Percentiles rank a stretch among this genome's conserved stretches.
Evolutionary conservation across 2,888 invertebrate genomes (phyloP).

Genomic region (Gastracanthus pulcherrimus): DNA sequence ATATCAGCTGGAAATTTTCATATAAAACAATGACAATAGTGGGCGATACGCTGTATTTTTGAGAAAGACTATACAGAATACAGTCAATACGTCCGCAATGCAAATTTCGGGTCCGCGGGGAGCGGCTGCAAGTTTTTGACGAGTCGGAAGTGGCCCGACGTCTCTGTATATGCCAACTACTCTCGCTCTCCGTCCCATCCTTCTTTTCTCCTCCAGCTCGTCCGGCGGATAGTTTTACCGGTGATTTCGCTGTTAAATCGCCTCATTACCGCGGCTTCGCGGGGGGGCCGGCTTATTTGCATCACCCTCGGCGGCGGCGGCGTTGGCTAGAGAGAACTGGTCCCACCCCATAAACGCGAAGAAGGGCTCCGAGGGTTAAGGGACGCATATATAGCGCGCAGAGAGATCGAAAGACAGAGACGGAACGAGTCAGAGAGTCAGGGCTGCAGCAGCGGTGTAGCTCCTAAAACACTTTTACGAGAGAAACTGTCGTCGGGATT

Average conservation of each 20-base stretch:
- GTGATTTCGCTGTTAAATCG: conserved; percentile 75
- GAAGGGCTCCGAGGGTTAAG: no score
- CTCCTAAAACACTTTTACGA: conserved; percentile 66
- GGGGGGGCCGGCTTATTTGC: conserved; percentile 74
- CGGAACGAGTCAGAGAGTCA: not conserved
- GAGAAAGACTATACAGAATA: not conserved
- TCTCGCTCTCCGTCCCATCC: not conserved
- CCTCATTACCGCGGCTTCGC: conserved; percentile 73
- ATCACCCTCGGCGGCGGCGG: conserved; percentile 65
- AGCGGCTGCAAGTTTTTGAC: conserved; percentile 60
- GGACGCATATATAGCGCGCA: no score
- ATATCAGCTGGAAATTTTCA: no score
- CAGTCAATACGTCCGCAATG: conserved; percentile 49
- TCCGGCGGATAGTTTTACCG: conserved; percentile 63
- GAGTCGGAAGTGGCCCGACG: conserved; percentile 55
- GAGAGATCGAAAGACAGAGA: not conserved
- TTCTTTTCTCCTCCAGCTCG: conserved; percentile 17
- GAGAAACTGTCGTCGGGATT: conserved; percentile 63
- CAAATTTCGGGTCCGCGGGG: conserved; percentile 53
- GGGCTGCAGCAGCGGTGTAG: no score
- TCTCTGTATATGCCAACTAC: not conserved
- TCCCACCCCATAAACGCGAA: conserved; percentile 50
- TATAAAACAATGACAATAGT: no score
- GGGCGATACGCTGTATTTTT: not conserved
- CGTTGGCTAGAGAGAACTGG: conserved; percentile 65